A percentile compares a stretch with the other conserved stretches of the same genome.
Evolutionary conservation across 2,888 invertebrate genomes (phyloP).

Genomic region (Lasioglossum vierecki): DNA sequence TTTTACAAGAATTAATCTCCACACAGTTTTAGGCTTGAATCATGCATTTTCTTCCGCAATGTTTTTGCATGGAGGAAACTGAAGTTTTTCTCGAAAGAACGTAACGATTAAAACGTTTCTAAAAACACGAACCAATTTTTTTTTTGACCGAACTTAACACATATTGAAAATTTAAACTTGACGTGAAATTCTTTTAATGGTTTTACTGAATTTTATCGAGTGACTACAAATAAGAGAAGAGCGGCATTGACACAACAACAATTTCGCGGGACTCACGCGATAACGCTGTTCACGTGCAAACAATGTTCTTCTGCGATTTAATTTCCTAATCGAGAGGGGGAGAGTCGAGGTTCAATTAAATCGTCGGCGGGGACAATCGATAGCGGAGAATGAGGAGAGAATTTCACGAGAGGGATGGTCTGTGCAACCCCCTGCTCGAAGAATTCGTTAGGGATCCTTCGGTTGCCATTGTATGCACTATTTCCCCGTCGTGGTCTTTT

Average conservation of each 20-base stretch:
- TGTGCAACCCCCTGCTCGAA: slow-evolving; percentile 45
- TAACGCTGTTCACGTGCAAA: neutral
- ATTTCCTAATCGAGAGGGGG: slow-evolving; percentile 44
- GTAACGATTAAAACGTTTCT: too few relatives aligned
- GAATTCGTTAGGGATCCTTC: slow-evolving; percentile 63
- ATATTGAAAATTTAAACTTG: too few relatives aligned
- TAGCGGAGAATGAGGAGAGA: slow-evolving; percentile 58
- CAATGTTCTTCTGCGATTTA: slow-evolving; percentile 39
- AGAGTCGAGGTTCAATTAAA: slow-evolving; percentile 47
- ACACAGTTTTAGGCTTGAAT: neutral
- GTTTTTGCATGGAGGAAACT: too few relatives aligned
- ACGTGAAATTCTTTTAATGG: too few relatives aligned
- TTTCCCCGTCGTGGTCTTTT: neutral
- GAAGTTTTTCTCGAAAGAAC: too few relatives aligned
- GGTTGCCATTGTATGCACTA: slow-evolving; percentile 37
- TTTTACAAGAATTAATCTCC: neutral
- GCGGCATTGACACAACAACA: too few relatives aligned
- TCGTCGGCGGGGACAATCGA: slow-evolving; percentile 49
- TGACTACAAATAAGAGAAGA: too few relatives aligned
- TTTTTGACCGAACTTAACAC: too few relatives aligned
- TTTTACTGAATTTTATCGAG: too few relatives aligned
- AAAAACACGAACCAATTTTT: too few relatives aligned
- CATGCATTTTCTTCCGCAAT: too few relatives aligned
- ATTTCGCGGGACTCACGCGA: neutral
- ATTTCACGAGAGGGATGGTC: slow-evolving; percentile 54